These are phyloP conservation scores for Philhelius pedissequus DNA, from an alignment of 2,888 invertebrate species.

Conservation along the genomic window DNA sequence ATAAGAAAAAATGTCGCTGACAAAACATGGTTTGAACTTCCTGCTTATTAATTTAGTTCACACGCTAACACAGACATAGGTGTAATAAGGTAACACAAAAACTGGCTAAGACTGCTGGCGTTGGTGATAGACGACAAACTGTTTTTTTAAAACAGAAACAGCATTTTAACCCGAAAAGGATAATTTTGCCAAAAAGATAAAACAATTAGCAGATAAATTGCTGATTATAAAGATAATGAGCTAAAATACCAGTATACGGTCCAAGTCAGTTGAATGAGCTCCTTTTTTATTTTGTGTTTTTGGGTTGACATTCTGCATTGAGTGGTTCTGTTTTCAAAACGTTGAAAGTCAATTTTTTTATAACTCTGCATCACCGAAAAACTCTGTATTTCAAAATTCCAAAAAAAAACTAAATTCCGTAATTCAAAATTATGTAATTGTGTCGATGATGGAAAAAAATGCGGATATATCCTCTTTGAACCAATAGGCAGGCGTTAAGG, in stretches of 20 bases:
- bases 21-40: slow-evolving; percentile 17
- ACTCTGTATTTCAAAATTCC: no score
- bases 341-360: no score
- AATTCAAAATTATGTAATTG: no score
- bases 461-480: no score
- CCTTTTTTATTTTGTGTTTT: no score
- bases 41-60: slow-evolving; percentile 21
- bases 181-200: slow-evolving; percentile 12
- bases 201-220: slow-evolving; percentile 48
- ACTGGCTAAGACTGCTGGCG: background rate
- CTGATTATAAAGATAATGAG: slow-evolving; percentile 14
- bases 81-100: background rate
- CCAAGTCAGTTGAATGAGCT: background rate
- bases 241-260: background rate
- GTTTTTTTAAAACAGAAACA: background rate
- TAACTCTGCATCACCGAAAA: no score
- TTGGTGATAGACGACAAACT: slow-evolving; percentile 22
- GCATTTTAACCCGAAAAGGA: slow-evolving; percentile 19
- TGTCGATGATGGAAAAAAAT: no score
- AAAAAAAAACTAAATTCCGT: no score
- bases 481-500: no score
- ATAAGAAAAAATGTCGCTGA: slow-evolving; percentile 1
- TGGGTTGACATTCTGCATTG: no score
- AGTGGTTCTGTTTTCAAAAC: no score
- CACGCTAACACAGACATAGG: background rate